Base-by-base conservation (phyloP, 2,888 invertebrate genomes). In the Cheilosia impressa region DNA sequence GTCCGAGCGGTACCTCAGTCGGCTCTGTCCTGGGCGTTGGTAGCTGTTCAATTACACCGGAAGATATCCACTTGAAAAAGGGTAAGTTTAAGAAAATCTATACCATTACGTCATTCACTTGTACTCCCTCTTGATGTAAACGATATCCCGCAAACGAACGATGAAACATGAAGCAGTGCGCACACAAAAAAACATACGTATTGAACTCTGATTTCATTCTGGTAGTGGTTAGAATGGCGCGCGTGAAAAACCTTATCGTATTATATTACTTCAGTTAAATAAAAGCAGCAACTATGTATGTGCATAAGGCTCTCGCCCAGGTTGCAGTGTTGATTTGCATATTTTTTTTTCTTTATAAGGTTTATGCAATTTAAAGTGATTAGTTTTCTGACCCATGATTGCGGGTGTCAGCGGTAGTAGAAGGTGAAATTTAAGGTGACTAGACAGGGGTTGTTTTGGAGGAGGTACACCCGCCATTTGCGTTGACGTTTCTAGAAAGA, bases 41-140 rank as follows among this genome's bases (percentile, higher is more conserved):
- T 43, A 89, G 79, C 62, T 90, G 89, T 55, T 73, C 88, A 5
- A 88, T 88, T 38, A 78, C 78, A 24, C 82, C 88, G 4, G 90
- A 90, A 1, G 89, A 90, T 47, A 88, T 90, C 38, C 83, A 89
- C 71, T 85, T 91, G 9, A 90, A 90, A 68, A 90, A 90, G 77
- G 90, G 90, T 91, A 66, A 88, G 89, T 73, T 19, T 2, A 38
- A 27, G 10, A 17, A 50, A 10, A 50, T 52, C 15, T 13, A 22
- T 9, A 50, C 9, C n/a, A 41, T 41, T 41, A n/a, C 22, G n/a
- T 50, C 22, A 62, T 58, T 38, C 38, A 13, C 38, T 38, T 38
- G 13, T 38, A 38, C 38, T 13, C 38, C 38, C 38, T 38, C 4
- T 38, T 38, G 2, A 19, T 50, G 24, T 27, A 53, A 53, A 45